Conservation (phyloP, 2,888 invertebrate species). For the Nemotelus nigrinus region DNA sequence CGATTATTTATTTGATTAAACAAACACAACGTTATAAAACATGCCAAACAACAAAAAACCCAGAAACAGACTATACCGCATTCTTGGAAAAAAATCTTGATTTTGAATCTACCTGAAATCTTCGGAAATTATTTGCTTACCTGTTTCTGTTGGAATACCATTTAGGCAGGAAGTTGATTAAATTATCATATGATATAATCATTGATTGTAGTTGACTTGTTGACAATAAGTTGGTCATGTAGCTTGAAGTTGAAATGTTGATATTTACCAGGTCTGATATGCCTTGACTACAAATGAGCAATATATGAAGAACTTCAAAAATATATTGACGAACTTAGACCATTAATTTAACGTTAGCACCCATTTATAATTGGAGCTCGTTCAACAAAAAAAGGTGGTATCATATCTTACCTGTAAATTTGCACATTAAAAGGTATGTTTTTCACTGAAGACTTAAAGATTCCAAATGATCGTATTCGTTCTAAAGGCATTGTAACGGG, state of each 20-base stretch:
- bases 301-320: background rate
- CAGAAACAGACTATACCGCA: too few species aligned
- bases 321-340: constrained; percentile 1
- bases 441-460: constrained; percentile 64
- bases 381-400: background rate
- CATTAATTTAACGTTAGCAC: background rate
- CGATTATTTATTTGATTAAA: too few species aligned
- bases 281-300: constrained; percentile 59
- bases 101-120: too few species aligned
- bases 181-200: constrained; percentile 64
- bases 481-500: constrained; percentile 59
- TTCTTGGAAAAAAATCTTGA: too few species aligned
- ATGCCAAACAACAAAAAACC: too few species aligned
- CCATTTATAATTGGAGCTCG: too few species aligned
- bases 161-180: constrained; percentile 64
- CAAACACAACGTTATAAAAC: too few species aligned
- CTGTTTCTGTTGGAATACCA: constrained; percentile 64
- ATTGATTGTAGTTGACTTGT: constrained; percentile 64
- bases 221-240: constrained; percentile 61
- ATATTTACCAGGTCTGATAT: constrained; percentile 64
- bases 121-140: constrained; percentile 54
- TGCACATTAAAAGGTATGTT: constrained; percentile 64
- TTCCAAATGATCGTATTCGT: constrained; percentile 63
- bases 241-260: constrained; percentile 61
- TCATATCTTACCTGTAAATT: constrained; percentile 63